phyloP scores from a whole-genome alignment of 2,113 vertebrate genomes.

The Stigmatopora argus region DNA sequence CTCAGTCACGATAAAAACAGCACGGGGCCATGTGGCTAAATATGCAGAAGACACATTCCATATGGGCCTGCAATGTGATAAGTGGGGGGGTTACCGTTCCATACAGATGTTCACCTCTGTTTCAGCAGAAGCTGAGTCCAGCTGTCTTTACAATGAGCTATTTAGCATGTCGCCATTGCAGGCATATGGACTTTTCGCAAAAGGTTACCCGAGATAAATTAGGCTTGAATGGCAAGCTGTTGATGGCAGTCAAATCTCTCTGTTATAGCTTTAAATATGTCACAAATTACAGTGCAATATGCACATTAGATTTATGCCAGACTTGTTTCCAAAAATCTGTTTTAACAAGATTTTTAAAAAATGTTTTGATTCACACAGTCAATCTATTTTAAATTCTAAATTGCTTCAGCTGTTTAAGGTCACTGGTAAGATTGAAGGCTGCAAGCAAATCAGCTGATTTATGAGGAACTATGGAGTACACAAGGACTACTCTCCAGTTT shows the following conservation, averaged over 20 bases:
- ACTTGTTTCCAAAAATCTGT: background rate
- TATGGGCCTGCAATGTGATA: conserved; percentile 44
- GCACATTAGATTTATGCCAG: background rate
- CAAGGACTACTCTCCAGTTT: background rate
- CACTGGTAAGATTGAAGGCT: background rate
- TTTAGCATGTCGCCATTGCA: conserved; percentile 54
- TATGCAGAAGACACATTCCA: conserved; percentile 43
- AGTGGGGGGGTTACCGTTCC: conserved; percentile 34
- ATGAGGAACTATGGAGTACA: no score
- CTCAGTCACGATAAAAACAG: conserved; percentile 1
- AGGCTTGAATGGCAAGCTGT: conserved; percentile 60
- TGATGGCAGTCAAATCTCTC: conserved; percentile 41
- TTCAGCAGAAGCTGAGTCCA: conserved; percentile 54
- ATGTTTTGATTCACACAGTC: background rate
- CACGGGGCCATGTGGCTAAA: background rate
- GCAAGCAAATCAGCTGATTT: no score
- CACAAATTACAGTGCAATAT: background rate
- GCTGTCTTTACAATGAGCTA: conserved; percentile 64
- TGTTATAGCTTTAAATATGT: background rate
- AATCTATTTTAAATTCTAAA: background rate
- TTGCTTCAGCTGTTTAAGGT: background rate
- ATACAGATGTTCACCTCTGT: conserved; percentile 60
- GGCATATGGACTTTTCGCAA: conserved; percentile 68
- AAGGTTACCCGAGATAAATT: conserved; percentile 66
- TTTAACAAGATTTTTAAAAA: background rate